phyloP scores from a whole-genome alignment of 2,113 vertebrate genomes.

The Periophthalmodon schlosseri region DNA sequence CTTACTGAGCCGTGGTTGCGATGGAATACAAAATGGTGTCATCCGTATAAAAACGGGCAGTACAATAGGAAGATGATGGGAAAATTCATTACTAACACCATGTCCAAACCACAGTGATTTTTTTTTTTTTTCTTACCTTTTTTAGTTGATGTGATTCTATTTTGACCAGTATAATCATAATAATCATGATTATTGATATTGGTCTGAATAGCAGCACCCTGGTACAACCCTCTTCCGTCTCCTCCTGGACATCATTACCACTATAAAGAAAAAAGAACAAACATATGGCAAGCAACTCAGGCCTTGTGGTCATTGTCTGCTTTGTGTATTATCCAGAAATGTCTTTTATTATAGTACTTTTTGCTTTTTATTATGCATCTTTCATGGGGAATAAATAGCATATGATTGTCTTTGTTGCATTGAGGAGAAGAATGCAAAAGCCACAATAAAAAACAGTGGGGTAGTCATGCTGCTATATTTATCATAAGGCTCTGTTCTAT shows the following conservation, averaged over 20 bases:
- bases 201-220: slow-evolving; percentile 1
- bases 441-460: slow-evolving; percentile 56
- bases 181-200: neutral
- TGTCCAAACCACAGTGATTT: too few relatives aligned
- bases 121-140: neutral
- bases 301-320: slow-evolving; percentile 46
- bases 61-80: too few relatives aligned
- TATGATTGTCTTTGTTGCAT: slow-evolving; percentile 40
- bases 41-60: too few relatives aligned
- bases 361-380: slow-evolving; percentile 59
- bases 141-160: neutral
- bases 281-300: slow-evolving; percentile 35
- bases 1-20: too few relatives aligned
- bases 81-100: too few relatives aligned
- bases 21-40: too few relatives aligned
- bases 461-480: slow-evolving; percentile 51
- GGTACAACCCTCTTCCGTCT: slow-evolving; percentile 35
- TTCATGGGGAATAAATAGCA: slow-evolving; percentile 52
- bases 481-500: slow-evolving; percentile 41
- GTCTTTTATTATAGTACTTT: slow-evolving; percentile 54
- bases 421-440: slow-evolving; percentile 50
- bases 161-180: neutral
- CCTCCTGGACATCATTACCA: slow-evolving; percentile 65
- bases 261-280: slow-evolving; percentile 54
- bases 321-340: slow-evolving; percentile 45